Conservation (phyloP, 2,888 invertebrate genomes). For the Bursaphelenchus okinawaensis region DNA sequence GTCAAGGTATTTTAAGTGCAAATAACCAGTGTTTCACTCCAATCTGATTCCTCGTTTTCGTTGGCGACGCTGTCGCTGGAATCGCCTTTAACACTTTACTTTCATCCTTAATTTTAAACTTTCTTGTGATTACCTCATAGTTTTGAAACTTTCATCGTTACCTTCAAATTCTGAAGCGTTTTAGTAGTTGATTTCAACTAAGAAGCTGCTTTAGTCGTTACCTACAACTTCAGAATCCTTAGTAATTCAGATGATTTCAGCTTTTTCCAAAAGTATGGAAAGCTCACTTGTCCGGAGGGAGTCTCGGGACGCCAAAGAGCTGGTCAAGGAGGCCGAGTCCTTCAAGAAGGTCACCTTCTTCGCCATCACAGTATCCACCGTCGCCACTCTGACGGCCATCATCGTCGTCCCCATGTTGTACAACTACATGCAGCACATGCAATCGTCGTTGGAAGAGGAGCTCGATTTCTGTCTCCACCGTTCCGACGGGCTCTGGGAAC, state of each 20-base stretch:
- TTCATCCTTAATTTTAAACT: neutral
- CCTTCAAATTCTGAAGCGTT: no score
- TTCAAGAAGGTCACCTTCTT: constrained; percentile 18
- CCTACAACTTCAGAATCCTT: no score
- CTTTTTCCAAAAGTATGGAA: neutral
- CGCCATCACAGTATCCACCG: constrained; percentile 41
- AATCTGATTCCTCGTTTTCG: neutral
- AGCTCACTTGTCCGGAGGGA: constrained; percentile 7
- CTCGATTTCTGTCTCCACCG: constrained; percentile 51
- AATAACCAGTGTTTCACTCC: neutral
- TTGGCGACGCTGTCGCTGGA: no score
- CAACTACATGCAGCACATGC: constrained; percentile 55
- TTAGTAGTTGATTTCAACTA: no score
- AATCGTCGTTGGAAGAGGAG: constrained; percentile 48
- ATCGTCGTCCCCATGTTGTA: constrained; percentile 53
- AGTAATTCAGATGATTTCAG: neutral
- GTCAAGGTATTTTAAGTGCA: neutral
- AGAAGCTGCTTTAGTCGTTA: no score
- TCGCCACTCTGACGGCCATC: constrained; percentile 40
- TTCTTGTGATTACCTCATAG: neutral
- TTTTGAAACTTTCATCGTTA: no score
- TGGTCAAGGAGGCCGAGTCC: constrained; percentile 14
- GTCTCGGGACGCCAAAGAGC: constrained; percentile 13
- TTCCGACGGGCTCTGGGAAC: constrained; percentile 45
- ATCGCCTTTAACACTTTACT: neutral